phyloP scores from a whole-genome alignment of 2,888 invertebrate species.

The Maniola hyperantus region DNA sequence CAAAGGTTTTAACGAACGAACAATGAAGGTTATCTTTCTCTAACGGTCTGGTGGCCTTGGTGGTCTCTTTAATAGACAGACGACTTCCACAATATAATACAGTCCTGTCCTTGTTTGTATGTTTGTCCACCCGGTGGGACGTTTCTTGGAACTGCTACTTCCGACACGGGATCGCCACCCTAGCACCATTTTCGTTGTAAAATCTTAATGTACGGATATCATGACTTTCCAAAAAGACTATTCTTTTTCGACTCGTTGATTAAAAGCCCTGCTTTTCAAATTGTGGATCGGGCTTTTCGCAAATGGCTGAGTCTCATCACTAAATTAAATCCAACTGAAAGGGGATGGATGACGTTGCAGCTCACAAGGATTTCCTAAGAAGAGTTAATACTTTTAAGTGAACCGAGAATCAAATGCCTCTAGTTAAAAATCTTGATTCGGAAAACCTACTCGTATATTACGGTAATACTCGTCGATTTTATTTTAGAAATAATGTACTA shows the following conservation, averaged over 20 bases:
- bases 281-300: conserved; percentile 1
- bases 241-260: neutral
- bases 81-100: no score
- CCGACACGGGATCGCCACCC: no score
- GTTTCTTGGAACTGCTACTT: no score
- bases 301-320: conserved; percentile 1
- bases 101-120: no score
- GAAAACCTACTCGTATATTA: no score
- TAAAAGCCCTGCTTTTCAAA: conserved; percentile 5
- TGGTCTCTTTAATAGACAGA: no score
- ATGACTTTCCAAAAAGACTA: neutral
- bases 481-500: no score
- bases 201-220: neutral
- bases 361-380: conserved; percentile 1
- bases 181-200: no score
- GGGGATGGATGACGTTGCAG: conserved; percentile 8
- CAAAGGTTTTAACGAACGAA: no score
- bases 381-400: conserved; percentile 8
- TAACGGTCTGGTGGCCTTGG: no score
- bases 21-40: no score
- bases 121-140: neutral
- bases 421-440: neutral
- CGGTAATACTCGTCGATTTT: no score
- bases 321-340: conserved; percentile 13
- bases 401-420: neutral